Base-by-base conservation (phyloP, 2,113 vertebrate genomes). In the Bathybates hornii region DNA sequence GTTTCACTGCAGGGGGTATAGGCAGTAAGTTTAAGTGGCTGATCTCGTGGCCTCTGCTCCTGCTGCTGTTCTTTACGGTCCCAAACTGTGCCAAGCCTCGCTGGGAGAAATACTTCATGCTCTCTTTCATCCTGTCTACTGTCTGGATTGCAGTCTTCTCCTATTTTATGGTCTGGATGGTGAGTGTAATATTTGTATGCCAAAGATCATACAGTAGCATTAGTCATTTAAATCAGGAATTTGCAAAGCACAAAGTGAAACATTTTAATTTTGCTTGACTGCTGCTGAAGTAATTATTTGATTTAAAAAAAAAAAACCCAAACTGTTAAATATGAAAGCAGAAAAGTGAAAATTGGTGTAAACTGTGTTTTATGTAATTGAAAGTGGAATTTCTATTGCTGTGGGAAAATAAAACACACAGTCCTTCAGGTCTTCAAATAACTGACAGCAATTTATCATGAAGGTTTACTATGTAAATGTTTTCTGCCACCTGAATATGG, bases 111-210 rank as follows among this genome's bases (percentile, higher is more conserved):
- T 98, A 57, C 93, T 99, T 99, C 95, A 99, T 99, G 99, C 1
- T 97, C 24, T 98, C 98, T 7, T 99, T 99, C 54, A 1, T 99
- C 81, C 96, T 98, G 0, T 98, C 99, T 73, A 99, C 99, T 0
- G 43, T 99, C 82, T 99, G 99, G 99, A 99, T 99, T 9, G 99
- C 99, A 0, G 81, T 99, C 93, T 99, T 99, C 94, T 99, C 99
- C 90, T 99, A 99, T 93, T 86, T 99, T n/a, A 99, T 99, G 99
- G 99, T 99, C 93, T 99, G 99, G 99, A 97, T 99, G 98, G 99
- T 99, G 94, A 96, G 98, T 89, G 9, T 24, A 7, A 59, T 36
- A 2, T 82, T 8, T 79, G 6, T 41, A 19, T 86, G 36, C 6
- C 34, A 68, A 68, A 38, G 11, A 38, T 68, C 2, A 68, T 63